Percentiles rank a stretch among this genome's conserved stretches.
Conservation (phyloP, 1,140 invertebrate species). For the Heliconius nattereri region DNA sequence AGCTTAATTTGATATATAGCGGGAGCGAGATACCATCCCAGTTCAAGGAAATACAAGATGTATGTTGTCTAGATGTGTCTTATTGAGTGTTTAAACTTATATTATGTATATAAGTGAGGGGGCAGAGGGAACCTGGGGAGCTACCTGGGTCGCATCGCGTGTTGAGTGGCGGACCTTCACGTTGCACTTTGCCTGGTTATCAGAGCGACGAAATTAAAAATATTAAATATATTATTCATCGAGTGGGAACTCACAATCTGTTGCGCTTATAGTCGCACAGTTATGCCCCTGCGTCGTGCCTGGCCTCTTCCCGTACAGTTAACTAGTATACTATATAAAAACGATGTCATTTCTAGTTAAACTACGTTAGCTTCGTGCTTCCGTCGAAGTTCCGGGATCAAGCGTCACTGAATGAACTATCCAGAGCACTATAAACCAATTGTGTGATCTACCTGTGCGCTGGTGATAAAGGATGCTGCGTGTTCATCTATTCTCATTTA, state of each 20-base stretch:
- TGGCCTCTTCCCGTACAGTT: too few species aligned
- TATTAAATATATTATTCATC: too few species aligned
- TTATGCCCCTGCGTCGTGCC: too few species aligned
- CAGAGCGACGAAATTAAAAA: too few species aligned
- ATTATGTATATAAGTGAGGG: too few species aligned
- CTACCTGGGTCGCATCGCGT: too few species aligned
- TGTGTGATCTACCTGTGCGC: not conserved
- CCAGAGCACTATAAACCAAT: constrained; percentile 1
- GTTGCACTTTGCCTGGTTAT: too few species aligned
- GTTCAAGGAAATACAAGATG: constrained; percentile 6
- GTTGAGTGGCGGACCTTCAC: too few species aligned
- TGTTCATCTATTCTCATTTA: not conserved
- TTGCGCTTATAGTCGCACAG: too few species aligned
- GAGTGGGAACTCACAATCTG: too few species aligned
- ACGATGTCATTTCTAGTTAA: not conserved
- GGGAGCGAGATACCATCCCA: constrained; percentile 4
- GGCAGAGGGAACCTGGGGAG: too few species aligned
- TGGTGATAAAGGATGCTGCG: not conserved
- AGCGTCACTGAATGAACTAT: not conserved
- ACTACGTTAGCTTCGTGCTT: not conserved
- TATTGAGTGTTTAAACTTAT: not conserved
- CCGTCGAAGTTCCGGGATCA: constrained; percentile 4
- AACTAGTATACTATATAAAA: too few species aligned
- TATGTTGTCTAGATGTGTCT: constrained; percentile 3
- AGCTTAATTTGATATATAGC: constrained; percentile 31